These are phyloP conservation scores for Limnothrissa miodon DNA, from an alignment of 2,113 vertebrate genomes.

Conservation along the genomic window DNA sequence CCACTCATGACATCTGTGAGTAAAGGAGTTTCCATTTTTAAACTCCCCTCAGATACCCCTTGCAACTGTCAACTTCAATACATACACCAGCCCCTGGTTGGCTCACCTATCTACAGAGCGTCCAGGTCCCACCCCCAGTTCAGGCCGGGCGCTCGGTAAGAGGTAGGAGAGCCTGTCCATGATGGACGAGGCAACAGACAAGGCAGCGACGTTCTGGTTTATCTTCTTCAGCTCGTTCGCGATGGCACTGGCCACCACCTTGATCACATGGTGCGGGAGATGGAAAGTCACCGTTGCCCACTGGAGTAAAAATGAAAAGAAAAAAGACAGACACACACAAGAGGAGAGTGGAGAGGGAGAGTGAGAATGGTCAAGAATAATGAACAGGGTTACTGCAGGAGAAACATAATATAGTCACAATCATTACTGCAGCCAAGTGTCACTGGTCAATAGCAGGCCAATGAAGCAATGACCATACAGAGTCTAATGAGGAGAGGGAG, in stretches of 20 bases:
- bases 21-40: not conserved
- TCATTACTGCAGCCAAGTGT: not conserved
- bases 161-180: slow-evolving; percentile 99
- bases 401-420: not conserved
- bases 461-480: not conserved
- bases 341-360: not conserved
- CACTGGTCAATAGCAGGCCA: not conserved
- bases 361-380: not conserved
- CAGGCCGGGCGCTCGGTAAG: slow-evolving; percentile 91
- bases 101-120: slow-evolving; percentile 95
- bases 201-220: slow-evolving; percentile 98
- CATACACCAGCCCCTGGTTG: not conserved
- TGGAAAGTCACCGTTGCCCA: slow-evolving; percentile 98
- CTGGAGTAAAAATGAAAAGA: slow-evolving; percentile 61
- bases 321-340: not conserved
- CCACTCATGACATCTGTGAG: not conserved
- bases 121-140: slow-evolving; percentile 95
- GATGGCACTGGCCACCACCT: slow-evolving; percentile 89
- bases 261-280: slow-evolving; percentile 96
- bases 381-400: not conserved
- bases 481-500: not conserved
- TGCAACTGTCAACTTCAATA: not conserved
- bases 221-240: slow-evolving; percentile 99
- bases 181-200: slow-evolving; percentile 98
- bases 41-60: not conserved